A percentile compares a stretch with the other conserved stretches of the same genome.
Evolutionary conservation across 2,888 invertebrate species (phyloP).

Genomic region (Oegoconia quadripuncta): DNA sequence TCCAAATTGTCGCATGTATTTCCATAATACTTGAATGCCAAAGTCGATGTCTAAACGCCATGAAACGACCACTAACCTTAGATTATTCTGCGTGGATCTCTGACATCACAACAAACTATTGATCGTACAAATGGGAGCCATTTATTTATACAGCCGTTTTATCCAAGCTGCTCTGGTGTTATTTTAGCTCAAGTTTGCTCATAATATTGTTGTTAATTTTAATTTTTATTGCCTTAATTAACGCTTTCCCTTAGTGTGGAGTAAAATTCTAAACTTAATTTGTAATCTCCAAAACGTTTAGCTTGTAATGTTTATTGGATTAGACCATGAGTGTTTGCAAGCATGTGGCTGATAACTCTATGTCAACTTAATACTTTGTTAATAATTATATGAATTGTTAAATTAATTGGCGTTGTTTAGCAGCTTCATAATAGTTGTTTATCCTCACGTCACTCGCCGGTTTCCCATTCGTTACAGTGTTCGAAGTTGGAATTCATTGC

Average conservation of each 20-base stretch:
- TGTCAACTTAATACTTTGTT: slow-evolving; percentile 2
- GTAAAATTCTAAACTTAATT: slow-evolving; percentile 57
- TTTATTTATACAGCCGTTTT: slow-evolving; percentile 48
- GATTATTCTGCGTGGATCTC: slow-evolving; percentile 57
- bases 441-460: no score
- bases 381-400: slow-evolving; percentile 2
- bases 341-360: slow-evolving; percentile 31
- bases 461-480: no score
- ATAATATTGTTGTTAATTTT: slow-evolving; percentile 73
- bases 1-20: slow-evolving; percentile 29
- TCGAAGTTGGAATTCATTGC: no score
- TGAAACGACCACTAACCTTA: slow-evolving; percentile 58
- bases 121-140: slow-evolving; percentile 75
- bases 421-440: no score
- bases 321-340: slow-evolving; percentile 38
- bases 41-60: slow-evolving; percentile 73
- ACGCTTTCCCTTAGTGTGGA: slow-evolving; percentile 49
- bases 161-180: slow-evolving; percentile 76
- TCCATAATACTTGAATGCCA: slow-evolving; percentile 70
- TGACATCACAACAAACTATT: slow-evolving; percentile 71
- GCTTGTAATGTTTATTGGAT: slow-evolving; percentile 48
- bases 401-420: no score
- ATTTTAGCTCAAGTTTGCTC: slow-evolving; percentile 77
- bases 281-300: slow-evolving; percentile 61
- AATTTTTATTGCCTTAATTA: slow-evolving; percentile 19